Evolutionary conservation across 2,797 vertebrate genomes (phyloP).

Genomic region (Cryptoblepharus egeriae): DNA sequence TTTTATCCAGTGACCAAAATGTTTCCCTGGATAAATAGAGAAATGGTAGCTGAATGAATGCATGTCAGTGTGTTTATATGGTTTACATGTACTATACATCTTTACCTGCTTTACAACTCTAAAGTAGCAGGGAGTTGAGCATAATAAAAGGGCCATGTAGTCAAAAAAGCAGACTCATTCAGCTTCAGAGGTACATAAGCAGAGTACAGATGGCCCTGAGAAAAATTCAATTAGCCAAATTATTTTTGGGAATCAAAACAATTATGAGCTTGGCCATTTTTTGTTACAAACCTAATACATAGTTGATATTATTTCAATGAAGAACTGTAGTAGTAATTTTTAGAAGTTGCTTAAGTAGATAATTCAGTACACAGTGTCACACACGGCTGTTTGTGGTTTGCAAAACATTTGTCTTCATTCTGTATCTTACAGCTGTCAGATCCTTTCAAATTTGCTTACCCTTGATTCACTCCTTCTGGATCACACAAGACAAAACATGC

Average conservation of each 20-base stretch:
- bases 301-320: neutral
- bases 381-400: neutral
- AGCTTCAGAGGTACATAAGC: neutral
- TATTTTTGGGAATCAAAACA: neutral
- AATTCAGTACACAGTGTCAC: neutral
- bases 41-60: neutral
- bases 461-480: neutral
- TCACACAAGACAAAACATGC: too few relatives aligned
- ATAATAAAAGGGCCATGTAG: neutral
- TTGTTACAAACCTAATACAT: neutral
- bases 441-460: neutral
- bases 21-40: neutral
- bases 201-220: neutral
- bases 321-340: neutral
- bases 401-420: neutral
- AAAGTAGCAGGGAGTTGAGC: neutral
- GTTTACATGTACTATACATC: neutral
- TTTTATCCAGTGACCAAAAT: neutral
- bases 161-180: neutral
- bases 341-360: neutral
- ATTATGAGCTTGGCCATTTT: neutral
- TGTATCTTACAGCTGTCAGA: neutral
- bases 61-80: neutral
- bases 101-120: neutral
- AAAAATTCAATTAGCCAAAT: too few relatives aligned